Evolutionary conservation across 2,113 vertebrate genomes (phyloP), one percentile per base, ranked within the genome.

Genomic region (Speoplatyrhinus poulsoni): DNA sequence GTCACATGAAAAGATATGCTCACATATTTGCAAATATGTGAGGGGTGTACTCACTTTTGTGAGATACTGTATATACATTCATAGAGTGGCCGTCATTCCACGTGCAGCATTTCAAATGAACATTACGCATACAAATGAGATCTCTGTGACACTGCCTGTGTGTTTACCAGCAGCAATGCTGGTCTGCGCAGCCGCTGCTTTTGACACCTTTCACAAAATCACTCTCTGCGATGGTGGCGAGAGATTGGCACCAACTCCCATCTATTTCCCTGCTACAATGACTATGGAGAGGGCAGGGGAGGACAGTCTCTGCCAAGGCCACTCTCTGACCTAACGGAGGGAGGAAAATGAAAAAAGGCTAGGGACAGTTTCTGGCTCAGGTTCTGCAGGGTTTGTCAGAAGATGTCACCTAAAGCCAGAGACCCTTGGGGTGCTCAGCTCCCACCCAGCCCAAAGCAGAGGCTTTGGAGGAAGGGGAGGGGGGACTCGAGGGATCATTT

Each of bases 241-340:
- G 65, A 65, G 76, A 73, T 67, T 63, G 72, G 59, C 69, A 7
- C 7, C 57, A 52, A 60, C 66, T 63, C 57, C 33, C 17, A 58
- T 65, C 46, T 67, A 59, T 58, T 36, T 49, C n/a, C 2, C 53
- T 69, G 73, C 52, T 47, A 64, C 12, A 65, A 80, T 76, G 60
- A 69, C 55, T 73, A 47, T 65, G 32, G 53, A 53, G 59, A 60
- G 33, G 77, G 50, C 15, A 6, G 55, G 55, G n/a, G 11, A 79
- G 76, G 70, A 75, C 53, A 52, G 12, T 66, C 67, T 59, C 59
- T 47, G 57, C 57, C 26, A 54, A 60, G 57, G 58, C 59, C 62
- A 32, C 52, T 72, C 11, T 57, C 57, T 79, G 69, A 84, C 79
- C 62, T 77, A 59, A 73, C 46, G 60, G 52, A 64, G 26, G 46